Evolutionary conservation across 2,888 invertebrate genomes (phyloP), one percentile per base, ranked within the genome.

Genomic region (Anorthoa munda): DNA sequence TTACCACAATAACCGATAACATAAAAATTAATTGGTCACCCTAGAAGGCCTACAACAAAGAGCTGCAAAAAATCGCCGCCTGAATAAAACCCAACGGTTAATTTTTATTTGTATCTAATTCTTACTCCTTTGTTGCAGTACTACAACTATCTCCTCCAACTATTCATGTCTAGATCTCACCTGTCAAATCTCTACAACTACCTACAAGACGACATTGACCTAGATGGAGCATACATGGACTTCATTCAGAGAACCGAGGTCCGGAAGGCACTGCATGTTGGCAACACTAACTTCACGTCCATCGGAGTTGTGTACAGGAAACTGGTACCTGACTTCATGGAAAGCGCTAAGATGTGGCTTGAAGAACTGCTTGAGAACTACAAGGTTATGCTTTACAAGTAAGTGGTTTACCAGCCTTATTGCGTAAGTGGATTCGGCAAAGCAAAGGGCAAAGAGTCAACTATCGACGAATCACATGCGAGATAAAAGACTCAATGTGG

Each of bases 341-440:
- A 93, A 18, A 97, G 97, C 39, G 97, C 97, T 3, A 97, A 97
- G 87, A 91, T 92, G 76, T 96, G 96, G 96, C 92, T 97, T 0
- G 96, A 97, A 81, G 96, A 96, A 73, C 87, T 97, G 5, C 84
- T 97, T 18, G 96, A 97, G 77, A 95, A 96, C 82, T 97, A 97
- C 79, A 92, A 86, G 87, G 97, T 97, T 58, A 94, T 97, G 95
- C 93, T 97, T 66, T 97, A 97, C 91, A 97, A 96, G 94, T 97
- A 95, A 87, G 95, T 92, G 15, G n/a, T 31, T 31, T 31, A 31
- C 31, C 31, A 31, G 31, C 5, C 5, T 31, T 7, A 7, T 31
- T 31, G 7, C 31, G 31, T 31, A 31, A 31, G 31, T 7, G 31
- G 7, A 31, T 31, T 31, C 31, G 31, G 7, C 31, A 31, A 31